Evolutionary conservation across 1,140 invertebrate genomes (phyloP), one percentile per base, ranked within the genome.

Genomic region (Heliconius hermathena): DNA sequence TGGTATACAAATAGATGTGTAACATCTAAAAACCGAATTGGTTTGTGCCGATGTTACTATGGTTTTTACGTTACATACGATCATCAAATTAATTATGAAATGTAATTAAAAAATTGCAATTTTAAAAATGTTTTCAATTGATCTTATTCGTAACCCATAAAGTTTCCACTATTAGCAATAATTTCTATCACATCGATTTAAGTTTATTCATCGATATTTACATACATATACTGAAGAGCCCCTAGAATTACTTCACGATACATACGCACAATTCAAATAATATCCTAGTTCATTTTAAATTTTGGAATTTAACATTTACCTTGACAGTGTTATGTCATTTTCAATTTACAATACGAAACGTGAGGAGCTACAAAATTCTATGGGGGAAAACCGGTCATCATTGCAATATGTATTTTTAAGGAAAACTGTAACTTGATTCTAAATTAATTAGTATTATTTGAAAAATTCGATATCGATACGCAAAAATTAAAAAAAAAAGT

Each of bases 121-220:
- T 20, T 18, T 52, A 20, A 20, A 52, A 52, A 52, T 20, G 5
- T 52, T 52, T 20, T 46, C 13, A 46, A 13, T 13, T 46, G 1
- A 46, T 9, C 84, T 86, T 80, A 81, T 88, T 90, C 88, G 90
- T 89, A 90, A 87, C 85, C 85, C 18, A 18, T 8, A 20, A 8
- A 29, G 13, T 1, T 72, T 54, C 8, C 18, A 66, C 46, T 46
- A 33, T 70, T 70, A 71, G 13, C 9, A 11, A 60, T 60, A 22
- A 22, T 60, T 60, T 60, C 54, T 26, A 11, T 60, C n/a, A 22
- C 3, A 9, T 46, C 41, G 2, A 22, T 60, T 26, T 60, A 60
- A 22, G 8, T 60, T 60, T 22, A n/a, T n/a, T 22, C 54, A 60
- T 60, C 8, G 2, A 60, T 9, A 60, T 60, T 60, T 22, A 22